Evolutionary conservation across 2,797 vertebrate genomes (phyloP).

Genomic region (Sparidentex hasta): DNA sequence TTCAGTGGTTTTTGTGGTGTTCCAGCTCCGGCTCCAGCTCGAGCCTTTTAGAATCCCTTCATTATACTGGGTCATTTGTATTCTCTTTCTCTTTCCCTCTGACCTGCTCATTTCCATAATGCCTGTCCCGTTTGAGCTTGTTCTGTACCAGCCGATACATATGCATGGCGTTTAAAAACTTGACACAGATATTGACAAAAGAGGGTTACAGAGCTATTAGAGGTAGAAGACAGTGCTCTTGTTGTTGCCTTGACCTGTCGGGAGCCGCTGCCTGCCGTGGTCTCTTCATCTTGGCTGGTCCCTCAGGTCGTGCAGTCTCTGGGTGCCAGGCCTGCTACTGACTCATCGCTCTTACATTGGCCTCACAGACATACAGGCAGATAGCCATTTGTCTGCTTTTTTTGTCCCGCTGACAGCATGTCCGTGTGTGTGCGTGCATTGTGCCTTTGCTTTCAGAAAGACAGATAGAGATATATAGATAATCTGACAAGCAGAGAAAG

Average conservation of each 20-base stretch:
- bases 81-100: conserved; percentile 64
- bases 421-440: conserved; percentile 43
- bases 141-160: conserved; percentile 49
- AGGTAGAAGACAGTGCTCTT: conserved; percentile 38
- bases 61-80: conserved; percentile 75
- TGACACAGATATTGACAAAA: conserved; percentile 59
- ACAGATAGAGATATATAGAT: conserved; percentile 79
- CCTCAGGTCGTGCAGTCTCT: conserved; percentile 65
- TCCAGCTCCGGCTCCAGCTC: conserved; percentile 48
- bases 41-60: conserved; percentile 60
- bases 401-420: conserved; percentile 67
- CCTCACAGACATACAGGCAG: conserved; percentile 65
- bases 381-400: conserved; percentile 77
- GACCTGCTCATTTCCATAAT: conserved; percentile 75
- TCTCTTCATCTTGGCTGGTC: conserved; percentile 66
- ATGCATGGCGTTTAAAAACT: conserved; percentile 51
- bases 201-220: conserved; percentile 47
- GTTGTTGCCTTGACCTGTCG: conserved; percentile 64
- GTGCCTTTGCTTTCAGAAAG: conserved; percentile 67
- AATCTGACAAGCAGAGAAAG: conserved; percentile 78
- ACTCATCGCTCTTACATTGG: conserved; percentile 77
- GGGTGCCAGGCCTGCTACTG: conserved; percentile 58
- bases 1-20: conserved; percentile 42
- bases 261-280: conserved; percentile 32
- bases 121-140: conserved; percentile 57